A percentile compares a stretch with the other conserved stretches of the same genome.
Conservation (phyloP, 2,113 vertebrate species). For the Salvator merianae region DNA sequence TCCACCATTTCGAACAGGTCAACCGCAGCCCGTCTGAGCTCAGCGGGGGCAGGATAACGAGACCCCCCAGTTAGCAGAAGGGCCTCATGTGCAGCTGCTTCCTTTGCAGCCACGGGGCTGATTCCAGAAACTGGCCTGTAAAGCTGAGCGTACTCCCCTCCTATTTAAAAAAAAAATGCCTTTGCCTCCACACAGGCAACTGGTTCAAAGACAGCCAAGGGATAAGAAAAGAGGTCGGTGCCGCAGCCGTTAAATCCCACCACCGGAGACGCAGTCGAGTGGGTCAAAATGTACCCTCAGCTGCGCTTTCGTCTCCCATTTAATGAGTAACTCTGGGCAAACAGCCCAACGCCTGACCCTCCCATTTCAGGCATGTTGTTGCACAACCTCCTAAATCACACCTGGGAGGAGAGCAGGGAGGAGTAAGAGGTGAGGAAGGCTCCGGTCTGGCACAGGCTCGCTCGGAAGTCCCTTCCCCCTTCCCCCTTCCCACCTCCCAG, state of each 20-base stretch:
- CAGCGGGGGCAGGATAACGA: not conserved
- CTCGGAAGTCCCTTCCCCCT: not conserved
- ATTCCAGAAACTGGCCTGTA: not conserved
- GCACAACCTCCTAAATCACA: conserved; percentile 54
- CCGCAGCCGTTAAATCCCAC: not conserved
- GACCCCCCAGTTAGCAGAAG: not conserved
- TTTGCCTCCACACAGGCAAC: not conserved
- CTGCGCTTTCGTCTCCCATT: not conserved
- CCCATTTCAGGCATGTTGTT: conserved; percentile 42
- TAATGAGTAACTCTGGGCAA: conserved; percentile 49
- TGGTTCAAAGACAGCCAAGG: not conserved
- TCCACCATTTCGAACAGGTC: not conserved
- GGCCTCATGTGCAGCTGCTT: not conserved
- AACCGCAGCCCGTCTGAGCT: not conserved
- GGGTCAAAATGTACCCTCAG: not conserved
- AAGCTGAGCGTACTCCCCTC: not conserved
- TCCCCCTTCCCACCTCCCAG: not conserved
- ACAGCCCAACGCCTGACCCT: conserved; percentile 42
- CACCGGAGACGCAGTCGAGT: no score
- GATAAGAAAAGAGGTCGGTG: not conserved
- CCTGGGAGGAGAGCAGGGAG: not conserved
- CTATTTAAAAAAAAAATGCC: not conserved
- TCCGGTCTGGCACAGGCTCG: no score
- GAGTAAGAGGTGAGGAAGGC: not conserved
- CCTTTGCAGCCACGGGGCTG: not conserved